These are phyloP conservation scores for Bradypus variegatus DNA, from an alignment of 2,797 vertebrate genomes.

Conservation along the genomic window DNA sequence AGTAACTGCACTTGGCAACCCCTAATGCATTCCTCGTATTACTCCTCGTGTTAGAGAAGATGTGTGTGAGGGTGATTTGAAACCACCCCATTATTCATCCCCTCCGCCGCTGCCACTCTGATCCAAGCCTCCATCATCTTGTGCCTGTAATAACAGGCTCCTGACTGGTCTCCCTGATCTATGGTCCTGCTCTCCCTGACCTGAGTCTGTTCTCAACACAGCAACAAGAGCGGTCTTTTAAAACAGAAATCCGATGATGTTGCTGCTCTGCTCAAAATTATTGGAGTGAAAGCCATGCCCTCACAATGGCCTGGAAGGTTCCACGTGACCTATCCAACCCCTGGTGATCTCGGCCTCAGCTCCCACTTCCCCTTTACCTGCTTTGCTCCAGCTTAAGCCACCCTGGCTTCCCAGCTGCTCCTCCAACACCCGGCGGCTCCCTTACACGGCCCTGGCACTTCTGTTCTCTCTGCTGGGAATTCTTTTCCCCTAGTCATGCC, in stretches of 20 bases:
- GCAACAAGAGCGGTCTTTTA: neutral
- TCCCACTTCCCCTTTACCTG: rapidly evolving
- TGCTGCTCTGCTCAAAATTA: neutral
- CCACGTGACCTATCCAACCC: too few relatives aligned
- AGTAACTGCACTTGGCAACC: neutral
- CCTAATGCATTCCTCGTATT: rapidly evolving
- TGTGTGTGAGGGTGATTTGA: rapidly evolving
- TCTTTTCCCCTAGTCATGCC: neutral
- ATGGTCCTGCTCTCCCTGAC: rapidly evolving
- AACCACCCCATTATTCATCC: rapidly evolving
- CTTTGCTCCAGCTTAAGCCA: neutral
- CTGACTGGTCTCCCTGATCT: neutral
- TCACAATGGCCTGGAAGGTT: rapidly evolving
- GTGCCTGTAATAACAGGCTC: neutral
- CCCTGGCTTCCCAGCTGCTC: neutral
- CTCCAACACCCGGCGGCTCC: rapidly evolving
- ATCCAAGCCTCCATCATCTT: rapidly evolving
- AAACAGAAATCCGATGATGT: too few relatives aligned
- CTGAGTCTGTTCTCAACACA: neutral
- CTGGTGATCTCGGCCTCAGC: neutral
- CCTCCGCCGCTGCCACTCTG: neutral
- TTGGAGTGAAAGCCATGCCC: neutral
- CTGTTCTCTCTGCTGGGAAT: neutral
- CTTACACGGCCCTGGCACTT: neutral
- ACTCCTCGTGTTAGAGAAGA: rapidly evolving